phyloP scores from a whole-genome alignment of 2,888 invertebrate species.

The Altica lythri region DNA sequence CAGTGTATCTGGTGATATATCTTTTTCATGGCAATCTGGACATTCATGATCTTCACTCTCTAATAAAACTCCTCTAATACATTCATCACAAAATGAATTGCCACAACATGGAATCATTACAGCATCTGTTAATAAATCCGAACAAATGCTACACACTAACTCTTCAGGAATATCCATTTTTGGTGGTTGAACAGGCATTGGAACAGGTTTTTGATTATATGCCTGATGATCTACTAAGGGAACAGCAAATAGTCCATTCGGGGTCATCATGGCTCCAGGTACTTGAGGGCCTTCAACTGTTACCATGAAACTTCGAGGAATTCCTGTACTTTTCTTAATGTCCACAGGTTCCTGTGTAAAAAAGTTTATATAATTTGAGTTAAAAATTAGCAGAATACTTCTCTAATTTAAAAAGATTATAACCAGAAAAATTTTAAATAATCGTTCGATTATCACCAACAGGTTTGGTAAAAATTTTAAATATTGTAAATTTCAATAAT shows the following conservation, averaged over 20 bases:
- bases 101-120: conserved; percentile 99
- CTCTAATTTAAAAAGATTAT: too few species aligned
- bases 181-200: conserved; percentile 61
- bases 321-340: conserved; percentile 94
- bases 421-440: too few species aligned
- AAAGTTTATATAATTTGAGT: too few species aligned
- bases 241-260: conserved; percentile 85
- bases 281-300: conserved; percentile 87
- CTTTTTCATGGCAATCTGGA: conserved; percentile 91
- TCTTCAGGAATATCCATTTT: conserved; percentile 87
- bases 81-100: conserved; percentile 98
- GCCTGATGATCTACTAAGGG: conserved; percentile 88
- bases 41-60: conserved; percentile 96
- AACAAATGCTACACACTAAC: conserved; percentile 88
- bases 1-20: conserved; percentile 88
- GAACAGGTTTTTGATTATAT: conserved; percentile 63
- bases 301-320: conserved; percentile 95
- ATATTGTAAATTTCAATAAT: too few species aligned
- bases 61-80: conserved; percentile 86
- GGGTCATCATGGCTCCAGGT: conserved; percentile 90
- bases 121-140: conserved; percentile 91
- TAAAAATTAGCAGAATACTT: too few species aligned
- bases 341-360: conserved; percentile 67
- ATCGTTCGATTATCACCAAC: too few species aligned
- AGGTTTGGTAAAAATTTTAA: too few species aligned